Evolutionary conservation across 2,888 invertebrate genomes (phyloP).

Genomic region (Andrena fulva): DNA sequence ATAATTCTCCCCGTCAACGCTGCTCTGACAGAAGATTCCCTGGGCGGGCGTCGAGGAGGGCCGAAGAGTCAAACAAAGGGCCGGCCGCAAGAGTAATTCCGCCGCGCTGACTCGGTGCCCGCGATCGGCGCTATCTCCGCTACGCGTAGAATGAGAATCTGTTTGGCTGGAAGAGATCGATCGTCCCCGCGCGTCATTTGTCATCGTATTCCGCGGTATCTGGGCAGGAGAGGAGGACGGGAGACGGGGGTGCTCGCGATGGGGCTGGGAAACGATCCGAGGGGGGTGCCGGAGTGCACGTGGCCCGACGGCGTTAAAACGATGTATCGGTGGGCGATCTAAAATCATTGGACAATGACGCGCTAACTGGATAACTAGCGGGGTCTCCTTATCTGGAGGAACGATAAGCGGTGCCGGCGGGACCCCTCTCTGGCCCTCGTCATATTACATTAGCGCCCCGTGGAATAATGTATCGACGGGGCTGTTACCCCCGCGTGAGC

Average conservation of each 20-base stretch:
- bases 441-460: slow-evolving; percentile 82
- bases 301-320: slow-evolving; percentile 69
- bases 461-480: slow-evolving; percentile 81
- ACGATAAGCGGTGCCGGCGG: slow-evolving; percentile 74
- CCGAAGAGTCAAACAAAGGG: slow-evolving; percentile 34
- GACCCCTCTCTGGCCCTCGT: slow-evolving; percentile 68
- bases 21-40: background rate
- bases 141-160: slow-evolving; percentile 64
- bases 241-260: slow-evolving; percentile 20
- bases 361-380: slow-evolving; percentile 84
- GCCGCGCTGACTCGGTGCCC: slow-evolving; percentile 17
- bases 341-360: slow-evolving; percentile 83
- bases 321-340: slow-evolving; percentile 80
- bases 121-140: slow-evolving; percentile 43
- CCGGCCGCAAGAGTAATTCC: slow-evolving; percentile 51
- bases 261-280: slow-evolving; percentile 17
- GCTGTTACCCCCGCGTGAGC: slow-evolving; percentile 69
- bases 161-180: slow-evolving; percentile 75
- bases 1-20: background rate
- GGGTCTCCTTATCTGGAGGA: slow-evolving; percentile 75
- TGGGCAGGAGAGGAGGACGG: slow-evolving; percentile 24
- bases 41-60: background rate
- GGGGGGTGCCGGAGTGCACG: slow-evolving; percentile 40
- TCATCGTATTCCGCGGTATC: slow-evolving; percentile 72
- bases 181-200: slow-evolving; percentile 76